A percentile compares a stretch with the other conserved stretches of the same genome.
phyloP scores from a whole-genome alignment of 2,797 vertebrate genomes.

The Takifugu ocellatus region DNA sequence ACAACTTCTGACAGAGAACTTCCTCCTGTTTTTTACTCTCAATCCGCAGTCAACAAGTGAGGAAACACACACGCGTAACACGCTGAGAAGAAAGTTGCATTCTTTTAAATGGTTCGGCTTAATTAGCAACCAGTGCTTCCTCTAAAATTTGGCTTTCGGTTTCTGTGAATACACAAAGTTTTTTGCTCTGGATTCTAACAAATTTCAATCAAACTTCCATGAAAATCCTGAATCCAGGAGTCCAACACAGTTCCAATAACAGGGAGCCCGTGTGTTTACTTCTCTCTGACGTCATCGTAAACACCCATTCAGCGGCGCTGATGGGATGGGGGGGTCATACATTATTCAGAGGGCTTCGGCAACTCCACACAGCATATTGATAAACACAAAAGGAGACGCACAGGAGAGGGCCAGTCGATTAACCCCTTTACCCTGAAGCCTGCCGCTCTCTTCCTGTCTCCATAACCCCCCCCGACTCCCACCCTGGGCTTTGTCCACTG shows the following conservation, averaged over 20 bases:
- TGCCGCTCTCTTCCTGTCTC: conserved; percentile 51
- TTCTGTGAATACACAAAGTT: too few relatives aligned
- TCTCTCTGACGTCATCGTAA: conserved; percentile 88
- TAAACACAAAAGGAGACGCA: conserved; percentile 83
- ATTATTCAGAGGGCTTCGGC: conserved; percentile 83
- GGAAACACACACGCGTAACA: conserved; percentile 27
- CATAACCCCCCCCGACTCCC: conserved; percentile 2
- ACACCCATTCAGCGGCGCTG: conserved; percentile 71
- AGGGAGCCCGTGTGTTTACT: conserved; percentile 77
- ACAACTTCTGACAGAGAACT: conserved; percentile 53
- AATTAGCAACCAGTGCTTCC: too few relatives aligned
- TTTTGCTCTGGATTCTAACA: too few relatives aligned
- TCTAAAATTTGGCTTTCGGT: too few relatives aligned
- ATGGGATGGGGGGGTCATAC: conserved; percentile 72
- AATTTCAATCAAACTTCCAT: neutral
- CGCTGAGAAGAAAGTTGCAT: conserved; percentile 23
- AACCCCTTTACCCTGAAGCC: conserved; percentile 84
- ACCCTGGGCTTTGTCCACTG: conserved; percentile 25
- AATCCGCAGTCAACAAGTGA: conserved; percentile 43
- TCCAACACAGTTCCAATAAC: conserved; percentile 48
- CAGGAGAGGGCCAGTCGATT: conserved; percentile 84
- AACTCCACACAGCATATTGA: conserved; percentile 82
- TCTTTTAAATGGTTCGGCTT: too few relatives aligned
- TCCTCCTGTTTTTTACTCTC: conserved; percentile 26
- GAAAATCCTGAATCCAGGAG: conserved; percentile 43